A percentile compares a stretch with the other conserved stretches of the same genome.
These are phyloP conservation scores for Micropterix aruncella DNA, from an alignment of 2,888 invertebrate genomes.

Conservation along the genomic window DNA sequence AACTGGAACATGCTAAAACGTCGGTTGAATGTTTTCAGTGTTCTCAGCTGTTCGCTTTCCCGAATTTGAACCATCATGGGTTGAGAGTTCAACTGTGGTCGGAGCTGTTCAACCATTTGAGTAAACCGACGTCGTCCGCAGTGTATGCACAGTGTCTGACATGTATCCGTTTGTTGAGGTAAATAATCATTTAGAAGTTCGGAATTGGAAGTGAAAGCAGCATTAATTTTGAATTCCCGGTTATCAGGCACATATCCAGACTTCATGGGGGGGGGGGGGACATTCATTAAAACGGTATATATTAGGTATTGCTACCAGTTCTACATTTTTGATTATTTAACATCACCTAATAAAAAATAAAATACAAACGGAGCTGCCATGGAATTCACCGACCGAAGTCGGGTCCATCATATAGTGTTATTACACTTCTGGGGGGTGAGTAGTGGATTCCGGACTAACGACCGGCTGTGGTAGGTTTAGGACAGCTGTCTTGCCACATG, in stretches of 20 bases:
- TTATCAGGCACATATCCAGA: neutral
- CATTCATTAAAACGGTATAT: no score
- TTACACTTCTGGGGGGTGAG: no score
- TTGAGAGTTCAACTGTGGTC: conserved; percentile 45
- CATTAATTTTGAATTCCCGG: no score
- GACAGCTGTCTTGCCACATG: no score
- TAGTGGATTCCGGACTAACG: no score
- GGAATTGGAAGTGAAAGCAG: neutral
- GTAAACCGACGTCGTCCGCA: conserved; percentile 26
- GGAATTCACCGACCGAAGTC: no score
- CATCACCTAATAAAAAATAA: no score
- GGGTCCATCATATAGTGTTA: no score
- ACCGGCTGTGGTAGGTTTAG: no score
- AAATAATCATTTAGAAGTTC: conserved; percentile 6
- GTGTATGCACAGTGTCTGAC: conserved; percentile 42
- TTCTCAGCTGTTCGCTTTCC: conserved; percentile 42
- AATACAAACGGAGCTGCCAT: no score
- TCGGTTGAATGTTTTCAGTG: conserved; percentile 26
- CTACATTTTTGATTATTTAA: no score
- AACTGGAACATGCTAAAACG: neutral
- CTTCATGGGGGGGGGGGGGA: neutral
- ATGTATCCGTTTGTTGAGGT: conserved; percentile 54
- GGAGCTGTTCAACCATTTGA: conserved; percentile 41
- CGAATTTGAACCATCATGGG: conserved; percentile 39
- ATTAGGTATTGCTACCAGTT: no score